These are phyloP conservation scores for Synaphobranchus kaupii DNA, from an alignment of 2,797 vertebrate species.

Conservation along the genomic window DNA sequence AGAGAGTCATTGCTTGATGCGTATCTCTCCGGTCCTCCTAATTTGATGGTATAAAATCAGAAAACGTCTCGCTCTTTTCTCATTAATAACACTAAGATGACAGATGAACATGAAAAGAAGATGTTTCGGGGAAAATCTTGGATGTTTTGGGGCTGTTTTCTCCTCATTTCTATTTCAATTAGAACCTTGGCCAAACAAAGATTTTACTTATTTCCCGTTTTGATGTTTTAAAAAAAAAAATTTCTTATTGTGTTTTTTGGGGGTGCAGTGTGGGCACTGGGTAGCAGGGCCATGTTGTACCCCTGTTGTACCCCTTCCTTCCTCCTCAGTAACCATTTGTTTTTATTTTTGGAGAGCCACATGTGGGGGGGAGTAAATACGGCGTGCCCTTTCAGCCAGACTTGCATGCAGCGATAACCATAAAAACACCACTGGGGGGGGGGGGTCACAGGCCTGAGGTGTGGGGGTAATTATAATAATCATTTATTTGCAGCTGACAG, in stretches of 20 bases:
- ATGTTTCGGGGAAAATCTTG: background rate
- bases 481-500: constrained; percentile 57
- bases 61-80: background rate
- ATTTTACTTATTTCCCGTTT: background rate
- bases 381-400: constrained; percentile 60
- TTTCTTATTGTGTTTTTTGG: background rate
- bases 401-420: constrained; percentile 60
- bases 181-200: background rate
- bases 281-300: background rate
- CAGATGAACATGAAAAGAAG: background rate
- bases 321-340: constrained; percentile 45
- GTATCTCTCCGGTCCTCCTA: background rate
- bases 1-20: background rate
- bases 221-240: background rate
- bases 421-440: constrained; percentile 33
- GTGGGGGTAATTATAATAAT: constrained; percentile 61
- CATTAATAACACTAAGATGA: background rate
- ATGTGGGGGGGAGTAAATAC: constrained; percentile 63
- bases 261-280: background rate
- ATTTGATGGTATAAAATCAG: background rate
- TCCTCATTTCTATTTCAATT: background rate
- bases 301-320: background rate
- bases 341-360: constrained; percentile 46
- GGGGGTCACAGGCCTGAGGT: constrained; percentile 45
- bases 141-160: background rate